phyloP scores from a whole-genome alignment of 2,888 invertebrate species.

The Drosophila niveifrons region DNA sequence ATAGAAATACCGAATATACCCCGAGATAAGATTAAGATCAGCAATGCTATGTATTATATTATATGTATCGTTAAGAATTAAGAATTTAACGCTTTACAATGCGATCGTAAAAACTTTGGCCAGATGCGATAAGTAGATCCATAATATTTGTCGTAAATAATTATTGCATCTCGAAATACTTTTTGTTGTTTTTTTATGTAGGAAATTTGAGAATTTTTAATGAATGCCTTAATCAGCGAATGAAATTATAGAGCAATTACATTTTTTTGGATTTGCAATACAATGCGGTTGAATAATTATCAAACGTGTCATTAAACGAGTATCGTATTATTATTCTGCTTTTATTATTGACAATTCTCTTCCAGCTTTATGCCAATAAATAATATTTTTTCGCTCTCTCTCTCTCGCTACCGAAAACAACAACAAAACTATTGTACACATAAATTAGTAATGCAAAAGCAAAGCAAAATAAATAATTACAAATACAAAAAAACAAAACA shows the following conservation, averaged over 20 bases:
- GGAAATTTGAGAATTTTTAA: background rate
- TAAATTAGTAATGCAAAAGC: too few relatives aligned
- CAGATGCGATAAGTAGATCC: conserved; percentile 5
- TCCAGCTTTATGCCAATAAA: too few relatives aligned
- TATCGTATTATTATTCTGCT: background rate
- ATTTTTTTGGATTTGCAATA: background rate
- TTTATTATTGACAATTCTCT: background rate
- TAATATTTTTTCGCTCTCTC: background rate
- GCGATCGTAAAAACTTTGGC: conserved; percentile 7
- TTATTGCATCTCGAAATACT: conserved; percentile 1
- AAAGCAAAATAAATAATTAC: too few relatives aligned
- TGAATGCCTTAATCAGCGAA: conserved; percentile 1
- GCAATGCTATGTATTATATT: background rate
- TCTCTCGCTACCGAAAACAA: background rate
- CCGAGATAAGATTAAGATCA: conserved; percentile 54
- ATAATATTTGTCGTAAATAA: background rate
- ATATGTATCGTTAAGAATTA: conserved; percentile 14
- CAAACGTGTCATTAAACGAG: conserved; percentile 4
- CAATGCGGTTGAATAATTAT: conserved; percentile 1
- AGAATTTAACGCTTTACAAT: conserved; percentile 34
- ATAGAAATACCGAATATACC: background rate
- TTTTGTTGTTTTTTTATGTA: background rate
- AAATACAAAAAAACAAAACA: too few relatives aligned
- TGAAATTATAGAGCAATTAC: background rate
- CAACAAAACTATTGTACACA: too few relatives aligned